A percentile compares a stretch with the other conserved stretches of the same genome.
Conservation (phyloP, 92 coral and sea anemone species). For the Blastomussa wellsi region DNA sequence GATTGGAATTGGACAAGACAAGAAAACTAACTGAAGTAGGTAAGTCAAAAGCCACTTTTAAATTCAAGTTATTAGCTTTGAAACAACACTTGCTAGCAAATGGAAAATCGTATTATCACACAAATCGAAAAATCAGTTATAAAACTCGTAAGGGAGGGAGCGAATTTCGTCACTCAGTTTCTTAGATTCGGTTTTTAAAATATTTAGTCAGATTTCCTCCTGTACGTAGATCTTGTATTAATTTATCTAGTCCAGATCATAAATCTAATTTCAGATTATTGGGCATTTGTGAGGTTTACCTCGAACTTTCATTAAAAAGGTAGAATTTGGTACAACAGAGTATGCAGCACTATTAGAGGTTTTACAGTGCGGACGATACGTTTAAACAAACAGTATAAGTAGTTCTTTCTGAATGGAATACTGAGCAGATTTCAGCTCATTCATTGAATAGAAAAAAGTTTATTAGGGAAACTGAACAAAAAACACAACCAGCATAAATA, state of each 20-base stretch:
- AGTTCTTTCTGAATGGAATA: neutral
- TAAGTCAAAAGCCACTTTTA: constrained; percentile 27
- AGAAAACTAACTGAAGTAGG: constrained; percentile 4
- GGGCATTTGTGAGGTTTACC: constrained; percentile 25
- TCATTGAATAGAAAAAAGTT: neutral
- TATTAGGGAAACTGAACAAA: neutral
- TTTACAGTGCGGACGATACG: neutral
- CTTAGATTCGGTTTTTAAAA: neutral
- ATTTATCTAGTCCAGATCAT: constrained; percentile 1
- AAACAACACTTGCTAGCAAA: neutral
- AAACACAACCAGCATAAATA: constrained; percentile 21
- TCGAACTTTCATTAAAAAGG: neutral
- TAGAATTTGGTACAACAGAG: neutral
- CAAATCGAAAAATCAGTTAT: neutral
- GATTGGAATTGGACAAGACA: neutral
- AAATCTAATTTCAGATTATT: constrained; percentile 19
- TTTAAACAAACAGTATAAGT: neutral
- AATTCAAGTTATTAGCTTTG: neutral
- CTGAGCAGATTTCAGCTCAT: neutral
- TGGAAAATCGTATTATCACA: neutral
- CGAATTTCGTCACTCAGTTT: neutral
- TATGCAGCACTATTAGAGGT: neutral
- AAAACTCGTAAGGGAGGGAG: neutral
- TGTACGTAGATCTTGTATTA: neutral
- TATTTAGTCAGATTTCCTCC: neutral